Base-by-base conservation (phyloP, 2,113 vertebrate species). In the Lota lota region DNA sequence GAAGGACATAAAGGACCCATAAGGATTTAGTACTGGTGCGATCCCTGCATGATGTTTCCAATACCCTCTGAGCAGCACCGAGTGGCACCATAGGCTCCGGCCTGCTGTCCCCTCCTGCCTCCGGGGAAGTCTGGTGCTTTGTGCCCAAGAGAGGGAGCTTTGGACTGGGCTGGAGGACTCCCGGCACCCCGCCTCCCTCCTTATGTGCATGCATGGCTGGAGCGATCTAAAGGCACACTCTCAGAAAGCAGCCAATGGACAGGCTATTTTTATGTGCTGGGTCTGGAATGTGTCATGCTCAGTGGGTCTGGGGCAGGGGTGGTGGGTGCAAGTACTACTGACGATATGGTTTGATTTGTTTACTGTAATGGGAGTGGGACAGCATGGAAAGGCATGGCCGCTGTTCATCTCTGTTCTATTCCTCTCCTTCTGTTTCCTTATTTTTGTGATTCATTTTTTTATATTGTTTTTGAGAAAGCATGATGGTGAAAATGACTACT, bases 311-410 rank as follows among this genome's bases (percentile, higher is more conserved):
- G 66, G 64, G 19, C 61, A 58, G 59, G 70, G 56, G 62, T 20
- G 61, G 60, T 20, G 68, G n/a, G 15, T 5, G 19, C 15, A 15
- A 47, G 57, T 33, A 0, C 16, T 33, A n/a, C 16, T 63, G 18
- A 62, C 56, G 56, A 57, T 69, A 40, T 33, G 63, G 53, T 10
- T 47, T 64, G 63, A 63, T 67, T 70, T 69, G 19, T 24, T 74
- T 69, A 33, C 3, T 77, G 53, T 67, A 63, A 62, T 78, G 76
- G 63, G 61, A 72, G 77, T 64, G 81, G 28, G 12, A 78, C 81
- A 78, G 88, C 90, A 92, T 89, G 88, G 73, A 81, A 47, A 84
- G 74, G 86, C 87, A 87, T 90, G 85, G 79, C 79, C 74, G 1
- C 40, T 14, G 40, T 47, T 78, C 70, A 78, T 78, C 58, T 80